These are phyloP conservation scores for Drosophila oshimai DNA, from an alignment of 1,140 invertebrate species.

Conservation along the genomic window DNA sequence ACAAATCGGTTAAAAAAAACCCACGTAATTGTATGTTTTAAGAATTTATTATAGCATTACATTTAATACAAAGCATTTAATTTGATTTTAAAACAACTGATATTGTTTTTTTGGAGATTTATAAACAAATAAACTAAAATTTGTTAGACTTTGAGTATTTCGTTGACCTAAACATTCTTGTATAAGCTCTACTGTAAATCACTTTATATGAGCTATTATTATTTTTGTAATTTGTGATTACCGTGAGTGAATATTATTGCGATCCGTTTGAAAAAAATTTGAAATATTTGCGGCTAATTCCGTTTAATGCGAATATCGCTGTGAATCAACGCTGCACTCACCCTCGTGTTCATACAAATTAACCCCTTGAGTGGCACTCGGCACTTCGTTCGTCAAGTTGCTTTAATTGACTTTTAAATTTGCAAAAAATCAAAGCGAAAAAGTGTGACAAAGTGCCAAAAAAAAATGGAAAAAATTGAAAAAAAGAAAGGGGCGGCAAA, in stretches of 20 bases:
- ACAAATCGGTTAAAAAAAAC: neutral
- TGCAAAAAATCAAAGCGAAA: slow-evolving; percentile 73
- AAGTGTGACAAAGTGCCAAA: slow-evolving; percentile 58
- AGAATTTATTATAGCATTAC: neutral
- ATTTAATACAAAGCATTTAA: no score
- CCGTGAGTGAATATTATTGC: slow-evolving; percentile 15
- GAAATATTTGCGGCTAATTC: slow-evolving; percentile 64
- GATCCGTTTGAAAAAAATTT: slow-evolving; percentile 20
- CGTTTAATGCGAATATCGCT: slow-evolving; percentile 18
- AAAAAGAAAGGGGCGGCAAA: slow-evolving; percentile 2
- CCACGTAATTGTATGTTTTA: neutral
- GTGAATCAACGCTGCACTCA: slow-evolving; percentile 20
- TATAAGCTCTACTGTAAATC: neutral
- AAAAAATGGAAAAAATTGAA: slow-evolving; percentile 4
- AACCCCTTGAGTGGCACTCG: slow-evolving; percentile 77
- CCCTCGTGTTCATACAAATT: slow-evolving; percentile 46
- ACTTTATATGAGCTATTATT: slow-evolving; percentile 26
- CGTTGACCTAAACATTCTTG: no score
- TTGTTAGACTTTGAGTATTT: no score
- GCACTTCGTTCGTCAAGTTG: slow-evolving; percentile 68
- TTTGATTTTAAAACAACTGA: no score
- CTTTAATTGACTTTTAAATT: slow-evolving; percentile 81
- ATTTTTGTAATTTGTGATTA: slow-evolving; percentile 22
- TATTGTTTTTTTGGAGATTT: no score
- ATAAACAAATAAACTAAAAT: no score